Evolutionary conservation across 2,888 invertebrate genomes (phyloP), one percentile per base, ranked within the genome.

Genomic region (Pycnomerus fuliginosus): DNA sequence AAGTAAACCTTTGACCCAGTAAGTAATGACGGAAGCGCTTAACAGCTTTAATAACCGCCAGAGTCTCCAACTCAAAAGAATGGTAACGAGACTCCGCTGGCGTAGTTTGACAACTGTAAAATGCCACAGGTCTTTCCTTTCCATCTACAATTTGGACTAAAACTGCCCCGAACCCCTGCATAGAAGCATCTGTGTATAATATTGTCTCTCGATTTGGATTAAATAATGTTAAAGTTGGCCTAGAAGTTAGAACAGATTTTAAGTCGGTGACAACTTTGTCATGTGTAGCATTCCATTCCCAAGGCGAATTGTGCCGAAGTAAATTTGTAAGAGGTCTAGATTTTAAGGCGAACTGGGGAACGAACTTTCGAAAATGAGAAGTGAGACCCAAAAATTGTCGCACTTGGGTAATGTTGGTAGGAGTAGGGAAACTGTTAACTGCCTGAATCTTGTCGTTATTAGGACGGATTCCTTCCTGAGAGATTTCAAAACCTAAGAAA

Each of bases 341-440:
- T 30, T 30, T 30, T 4, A 12, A 7, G 15, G 30, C 30, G 14
- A 30, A 30, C 14, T 30, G 13, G 3, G 13, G 3, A 7, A 30
- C 12, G 14, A 30, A 30, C 14, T 30, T 30, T 5, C 30, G 15
- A 14, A 30, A 30, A 30, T 30, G 30, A 4, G 27, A 27, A 30
- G 30, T 30, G 3, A 30, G 14, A 5, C 30, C 15, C 4, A 30
- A 4, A 30, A 30, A 30, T 30, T 14, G 15, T 4, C 15, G 30
- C 4, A 20, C 5, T 20, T 20, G 20, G 5, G 25, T 7, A 12
- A 10, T 3, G 11, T 25, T 25, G 5, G 11, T 25, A 5, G 11
- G 30, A 5, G 30, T 30, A 3, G 30, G 30, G n/a, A 30, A 30
- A 13, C 14, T 30, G 3, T 7, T 3, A 13, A 15, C 30, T 4